These are phyloP conservation scores for Tachina fera DNA, from an alignment of 2,888 invertebrate genomes.

Conservation along the genomic window DNA sequence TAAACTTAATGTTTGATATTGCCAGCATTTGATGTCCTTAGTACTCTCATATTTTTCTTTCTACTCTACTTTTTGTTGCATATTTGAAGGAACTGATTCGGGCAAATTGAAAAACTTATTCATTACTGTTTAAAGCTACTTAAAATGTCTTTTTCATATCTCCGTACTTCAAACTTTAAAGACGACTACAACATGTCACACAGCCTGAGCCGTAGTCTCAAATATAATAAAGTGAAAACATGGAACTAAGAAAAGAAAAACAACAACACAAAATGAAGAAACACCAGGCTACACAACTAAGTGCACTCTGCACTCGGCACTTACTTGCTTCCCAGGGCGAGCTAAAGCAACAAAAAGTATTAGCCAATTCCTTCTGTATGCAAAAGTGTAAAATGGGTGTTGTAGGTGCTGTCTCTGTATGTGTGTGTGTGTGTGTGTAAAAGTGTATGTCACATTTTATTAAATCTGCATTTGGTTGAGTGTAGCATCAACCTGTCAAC, in stretches of 20 bases:
- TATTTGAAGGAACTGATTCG: conserved; percentile 52
- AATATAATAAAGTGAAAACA: conserved; percentile 8
- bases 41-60: neutral
- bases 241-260: neutral
- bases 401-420: conserved; percentile 11
- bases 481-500: conserved; percentile 72
- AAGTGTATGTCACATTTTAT: conserved; percentile 68
- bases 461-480: conserved; percentile 71
- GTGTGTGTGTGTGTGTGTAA: too few relatives aligned
- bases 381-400: neutral
- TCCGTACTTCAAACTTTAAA: conserved; percentile 57
- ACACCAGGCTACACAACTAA: conserved; percentile 7
- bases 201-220: conserved; percentile 22
- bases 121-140: conserved; percentile 72
- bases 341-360: conserved; percentile 35
- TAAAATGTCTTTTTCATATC: conserved; percentile 70
- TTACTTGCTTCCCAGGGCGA: neutral
- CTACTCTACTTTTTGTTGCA: conserved; percentile 3
- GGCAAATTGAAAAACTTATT: conserved; percentile 73
- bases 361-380: neutral
- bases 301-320: neutral
- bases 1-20: conserved; percentile 52
- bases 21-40: conserved; percentile 24
- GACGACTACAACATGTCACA: conserved; percentile 52
- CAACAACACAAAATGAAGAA: neutral